Evolutionary conservation across 2,888 invertebrate species (phyloP).

Genomic region (Acrobasis suavella): DNA sequence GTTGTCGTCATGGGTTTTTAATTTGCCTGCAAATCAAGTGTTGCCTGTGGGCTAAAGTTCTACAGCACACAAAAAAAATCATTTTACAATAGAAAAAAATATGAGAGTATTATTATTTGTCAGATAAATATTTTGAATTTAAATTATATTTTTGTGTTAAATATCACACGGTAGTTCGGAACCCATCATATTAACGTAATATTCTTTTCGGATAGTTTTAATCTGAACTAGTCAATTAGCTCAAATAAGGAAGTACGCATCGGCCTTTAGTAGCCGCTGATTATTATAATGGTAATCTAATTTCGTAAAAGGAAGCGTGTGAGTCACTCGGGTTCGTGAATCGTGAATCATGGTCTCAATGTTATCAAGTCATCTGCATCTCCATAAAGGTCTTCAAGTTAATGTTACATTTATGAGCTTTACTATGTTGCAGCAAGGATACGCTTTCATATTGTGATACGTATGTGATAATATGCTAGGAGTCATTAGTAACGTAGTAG

Average conservation of each 20-base stretch:
- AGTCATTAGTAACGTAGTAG: too few relatives aligned
- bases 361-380: constrained; percentile 1
- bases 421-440: background rate
- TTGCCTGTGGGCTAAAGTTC: too few relatives aligned
- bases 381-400: background rate
- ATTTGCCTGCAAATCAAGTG: too few relatives aligned
- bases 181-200: background rate
- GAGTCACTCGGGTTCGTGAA: constrained; percentile 9
- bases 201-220: background rate
- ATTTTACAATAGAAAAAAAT: too few relatives aligned
- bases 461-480: too few relatives aligned
- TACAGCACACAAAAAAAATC: too few relatives aligned
- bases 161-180: background rate
- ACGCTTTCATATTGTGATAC: background rate
- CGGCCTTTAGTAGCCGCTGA: background rate
- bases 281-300: constrained; percentile 14
- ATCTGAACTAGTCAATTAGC: background rate
- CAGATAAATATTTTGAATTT: too few relatives aligned
- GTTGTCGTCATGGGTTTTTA: too few relatives aligned
- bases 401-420: background rate
- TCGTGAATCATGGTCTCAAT: constrained; percentile 1
- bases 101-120: too few relatives aligned
- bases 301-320: constrained; percentile 17
- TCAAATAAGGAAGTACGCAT: background rate
- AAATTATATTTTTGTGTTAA: background rate